Evolutionary conservation across 2,113 vertebrate species (phyloP).

Genomic region (Procavia capensis): DNA sequence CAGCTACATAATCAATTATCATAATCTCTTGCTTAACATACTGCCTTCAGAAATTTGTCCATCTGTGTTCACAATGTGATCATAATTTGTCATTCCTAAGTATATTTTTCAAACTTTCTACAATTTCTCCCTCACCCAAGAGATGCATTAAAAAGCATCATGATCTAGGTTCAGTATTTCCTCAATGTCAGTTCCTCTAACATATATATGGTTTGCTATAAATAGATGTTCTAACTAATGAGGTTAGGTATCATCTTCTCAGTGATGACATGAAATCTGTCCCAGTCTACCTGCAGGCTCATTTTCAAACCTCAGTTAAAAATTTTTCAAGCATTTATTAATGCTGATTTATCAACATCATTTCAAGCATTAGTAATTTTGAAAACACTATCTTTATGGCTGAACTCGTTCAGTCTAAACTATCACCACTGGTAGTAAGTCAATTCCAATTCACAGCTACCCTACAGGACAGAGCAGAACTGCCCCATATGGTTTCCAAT

Average conservation of each 20-base stretch:
- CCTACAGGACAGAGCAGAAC: too few species aligned
- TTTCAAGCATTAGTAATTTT: neutral
- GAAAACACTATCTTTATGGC: neutral
- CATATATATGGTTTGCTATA: neutral
- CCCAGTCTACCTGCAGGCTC: neutral
- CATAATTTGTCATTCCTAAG: neutral
- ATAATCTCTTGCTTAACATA: too few species aligned
- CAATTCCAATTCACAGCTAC: too few species aligned
- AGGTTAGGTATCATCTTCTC: neutral
- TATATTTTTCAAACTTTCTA: neutral
- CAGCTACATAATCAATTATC: too few species aligned
- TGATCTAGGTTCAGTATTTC: neutral
- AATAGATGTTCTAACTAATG: neutral
- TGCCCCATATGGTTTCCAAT: too few species aligned
- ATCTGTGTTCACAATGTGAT: neutral
- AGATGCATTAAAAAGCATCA: neutral
- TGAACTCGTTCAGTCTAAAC: neutral
- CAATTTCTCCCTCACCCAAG: neutral
- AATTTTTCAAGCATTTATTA: neutral
- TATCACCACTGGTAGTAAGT: too few species aligned
- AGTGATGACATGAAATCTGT: neutral
- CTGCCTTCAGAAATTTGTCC: neutral
- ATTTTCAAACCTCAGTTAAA: conserved; percentile 1
- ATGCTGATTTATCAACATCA: neutral
- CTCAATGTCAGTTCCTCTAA: neutral